These are phyloP conservation scores for Brachionus asplanchnoidis DNA, from an alignment of 1,140 invertebrate genomes.

Conservation along the genomic window DNA sequence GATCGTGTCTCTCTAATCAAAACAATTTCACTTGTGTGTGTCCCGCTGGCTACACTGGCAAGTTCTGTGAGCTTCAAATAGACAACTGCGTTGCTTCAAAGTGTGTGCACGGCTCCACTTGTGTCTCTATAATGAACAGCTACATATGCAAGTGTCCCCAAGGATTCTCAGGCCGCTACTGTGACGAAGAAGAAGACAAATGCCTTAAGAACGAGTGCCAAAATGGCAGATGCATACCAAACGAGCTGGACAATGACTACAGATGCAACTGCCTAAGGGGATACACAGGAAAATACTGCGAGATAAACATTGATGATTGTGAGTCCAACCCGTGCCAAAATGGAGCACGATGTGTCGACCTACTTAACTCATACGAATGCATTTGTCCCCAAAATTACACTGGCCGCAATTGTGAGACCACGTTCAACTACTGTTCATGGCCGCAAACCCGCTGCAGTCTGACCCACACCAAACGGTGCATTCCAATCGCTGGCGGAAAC, in stretches of 20 bases:
- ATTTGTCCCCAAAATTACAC: conserved; percentile 45
- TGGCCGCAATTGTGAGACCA: conserved; percentile 45
- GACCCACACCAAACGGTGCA: not conserved
- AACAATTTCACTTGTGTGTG: conserved; percentile 40
- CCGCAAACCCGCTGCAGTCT: not conserved
- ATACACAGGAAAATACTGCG: conserved; percentile 42
- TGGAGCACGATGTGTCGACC: conserved; percentile 3
- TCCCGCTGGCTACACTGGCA: conserved; percentile 22
- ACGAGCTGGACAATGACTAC: conserved; percentile 67
- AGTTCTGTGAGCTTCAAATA: not conserved
- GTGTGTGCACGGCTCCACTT: not conserved
- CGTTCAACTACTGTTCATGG: conserved; percentile 26
- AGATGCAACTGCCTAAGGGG: conserved; percentile 42
- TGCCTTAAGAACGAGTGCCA: conserved; percentile 75
- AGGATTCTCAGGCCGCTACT: conserved; percentile 81
- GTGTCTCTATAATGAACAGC: conserved; percentile 70
- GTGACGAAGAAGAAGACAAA: conserved; percentile 62
- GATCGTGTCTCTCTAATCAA: conserved; percentile 63
- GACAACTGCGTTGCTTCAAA: not conserved
- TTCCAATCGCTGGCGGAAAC: conserved; percentile 7
- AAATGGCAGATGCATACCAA: conserved; percentile 74
- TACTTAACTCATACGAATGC: conserved; percentile 44
- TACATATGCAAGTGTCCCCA: conserved; percentile 80
- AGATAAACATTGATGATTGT: conserved; percentile 16
- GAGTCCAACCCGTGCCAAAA: conserved; percentile 34